Evolutionary conservation across 1,140 invertebrate genomes (phyloP), one percentile per base, ranked within the genome.

Genomic region (Augochlora pura): DNA sequence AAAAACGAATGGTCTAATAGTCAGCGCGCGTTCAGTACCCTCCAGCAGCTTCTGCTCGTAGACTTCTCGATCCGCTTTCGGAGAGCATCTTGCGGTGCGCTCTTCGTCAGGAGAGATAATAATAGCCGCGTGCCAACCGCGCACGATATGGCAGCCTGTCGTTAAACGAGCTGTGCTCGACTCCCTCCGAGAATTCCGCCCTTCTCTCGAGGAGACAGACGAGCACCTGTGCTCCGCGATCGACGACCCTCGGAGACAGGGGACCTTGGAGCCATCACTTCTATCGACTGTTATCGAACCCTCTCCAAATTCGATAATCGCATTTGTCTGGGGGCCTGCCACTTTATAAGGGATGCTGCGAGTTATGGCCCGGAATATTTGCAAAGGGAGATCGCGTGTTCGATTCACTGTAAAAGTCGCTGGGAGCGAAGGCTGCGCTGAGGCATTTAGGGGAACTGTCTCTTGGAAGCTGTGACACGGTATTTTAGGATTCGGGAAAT

Each of bases 121-220:
- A 84, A 85, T 82, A 70, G 68, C 70, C 78, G 82, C 84, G 62
- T 84, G 70, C 82, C 84, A 82, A 70, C 65, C 84, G 68, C 72
- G 78, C 54, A 62, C 60, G 57, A 74, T 60, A 68, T 64, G 73
- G 69, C 65, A 32, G 32, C 32, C 70, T 67, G 74, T 80, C 78
- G 78, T 84, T 81, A 84, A 84, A 84, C 74, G 79, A 81, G 73
- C 39, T 66, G 59, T 32, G 32, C 78, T 81, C 72, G 68, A 81
- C 79, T 81, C 63, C 27, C 39, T 54, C 14, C 72, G 59, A 77
- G 69, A 81, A 84, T 81, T 84, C 64, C 27, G 63, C 46, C 76
- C 21, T 46, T 60, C 60, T 52, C 27, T 25, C 57, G 16, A 32
- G 63, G 16, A 18, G 63, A 10, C 38, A 27, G 12, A 0, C 57